These are phyloP conservation scores for Schizopygopsis pylzovi DNA, from an alignment of 2,797 vertebrate species.

Conservation along the genomic window DNA sequence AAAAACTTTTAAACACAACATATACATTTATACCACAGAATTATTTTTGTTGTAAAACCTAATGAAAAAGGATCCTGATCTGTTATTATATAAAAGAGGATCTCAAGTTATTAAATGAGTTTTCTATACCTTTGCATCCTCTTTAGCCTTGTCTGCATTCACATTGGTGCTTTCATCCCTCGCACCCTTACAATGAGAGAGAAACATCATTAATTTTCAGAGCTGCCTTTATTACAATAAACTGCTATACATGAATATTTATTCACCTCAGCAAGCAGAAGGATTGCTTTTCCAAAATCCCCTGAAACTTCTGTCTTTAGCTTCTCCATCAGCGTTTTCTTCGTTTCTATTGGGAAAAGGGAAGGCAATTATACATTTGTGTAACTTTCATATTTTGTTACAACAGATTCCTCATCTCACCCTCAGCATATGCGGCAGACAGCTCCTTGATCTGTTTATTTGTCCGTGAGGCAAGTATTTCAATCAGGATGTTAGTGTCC, in stretches of 20 bases:
- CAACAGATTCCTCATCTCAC: conserved; percentile 60
- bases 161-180: conserved; percentile 72
- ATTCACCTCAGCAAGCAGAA: conserved; percentile 80
- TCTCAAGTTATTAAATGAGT: neutral
- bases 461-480: conserved; percentile 82
- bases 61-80: neutral
- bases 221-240: neutral
- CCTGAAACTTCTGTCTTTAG: conserved; percentile 77
- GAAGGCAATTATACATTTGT: neutral
- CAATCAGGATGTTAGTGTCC: conserved; percentile 72
- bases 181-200: conserved; percentile 65
- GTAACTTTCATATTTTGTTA: neutral
- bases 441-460: conserved; percentile 80
- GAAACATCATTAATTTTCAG: neutral
- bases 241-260: neutral
- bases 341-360: conserved; percentile 69
- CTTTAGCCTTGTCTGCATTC: conserved; percentile 69
- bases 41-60: no score
- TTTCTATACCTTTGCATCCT: conserved; percentile 75
- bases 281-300: conserved; percentile 75
- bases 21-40: neutral
- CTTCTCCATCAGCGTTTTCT: conserved; percentile 72
- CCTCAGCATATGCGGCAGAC: conserved; percentile 71
- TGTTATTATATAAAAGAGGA: neutral
- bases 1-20: neutral